These are phyloP conservation scores for Lepidonotus clava DNA, from an alignment of 2,888 invertebrate genomes.

Conservation along the genomic window DNA sequence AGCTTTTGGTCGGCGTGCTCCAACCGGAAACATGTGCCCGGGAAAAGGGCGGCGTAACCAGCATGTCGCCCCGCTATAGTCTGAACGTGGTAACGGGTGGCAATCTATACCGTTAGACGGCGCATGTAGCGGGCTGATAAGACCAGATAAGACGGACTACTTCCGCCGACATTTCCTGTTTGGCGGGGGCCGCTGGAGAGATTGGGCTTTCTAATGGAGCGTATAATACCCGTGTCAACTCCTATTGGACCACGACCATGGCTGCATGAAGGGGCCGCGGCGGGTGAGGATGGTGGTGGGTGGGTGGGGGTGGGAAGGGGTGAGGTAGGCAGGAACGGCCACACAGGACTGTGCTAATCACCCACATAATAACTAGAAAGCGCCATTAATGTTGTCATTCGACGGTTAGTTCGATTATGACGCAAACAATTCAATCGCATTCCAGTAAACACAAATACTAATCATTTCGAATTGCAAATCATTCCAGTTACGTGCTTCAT, in stretches of 20 bases:
- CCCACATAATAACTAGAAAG: not conserved
- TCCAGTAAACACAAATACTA: too few species aligned
- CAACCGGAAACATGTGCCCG: too few species aligned
- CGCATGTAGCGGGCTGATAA: constrained; percentile 8
- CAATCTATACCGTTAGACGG: not conserved
- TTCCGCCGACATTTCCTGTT: constrained; percentile 19
- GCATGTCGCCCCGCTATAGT: not conserved
- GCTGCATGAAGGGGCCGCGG: too few species aligned
- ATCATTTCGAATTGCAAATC: too few species aligned
- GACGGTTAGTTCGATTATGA: too few species aligned
- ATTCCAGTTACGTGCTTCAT: too few species aligned
- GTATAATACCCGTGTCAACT: constrained; percentile 3
- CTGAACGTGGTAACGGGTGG: not conserved
- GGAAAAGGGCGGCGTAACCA: not conserved
- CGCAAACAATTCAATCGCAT: too few species aligned
- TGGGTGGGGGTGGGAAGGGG: too few species aligned
- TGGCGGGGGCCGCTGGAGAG: not conserved
- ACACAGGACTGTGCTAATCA: not conserved
- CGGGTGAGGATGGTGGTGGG: too few species aligned
- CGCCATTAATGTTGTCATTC: not conserved
- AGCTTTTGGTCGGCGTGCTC: too few species aligned
- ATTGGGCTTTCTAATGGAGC: not conserved
- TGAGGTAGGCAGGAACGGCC: not conserved
- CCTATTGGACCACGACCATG: not conserved
- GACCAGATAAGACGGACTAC: not conserved